These are phyloP conservation scores for Mareca strepera DNA, from an alignment of 2,797 vertebrate species.

Conservation along the genomic window DNA sequence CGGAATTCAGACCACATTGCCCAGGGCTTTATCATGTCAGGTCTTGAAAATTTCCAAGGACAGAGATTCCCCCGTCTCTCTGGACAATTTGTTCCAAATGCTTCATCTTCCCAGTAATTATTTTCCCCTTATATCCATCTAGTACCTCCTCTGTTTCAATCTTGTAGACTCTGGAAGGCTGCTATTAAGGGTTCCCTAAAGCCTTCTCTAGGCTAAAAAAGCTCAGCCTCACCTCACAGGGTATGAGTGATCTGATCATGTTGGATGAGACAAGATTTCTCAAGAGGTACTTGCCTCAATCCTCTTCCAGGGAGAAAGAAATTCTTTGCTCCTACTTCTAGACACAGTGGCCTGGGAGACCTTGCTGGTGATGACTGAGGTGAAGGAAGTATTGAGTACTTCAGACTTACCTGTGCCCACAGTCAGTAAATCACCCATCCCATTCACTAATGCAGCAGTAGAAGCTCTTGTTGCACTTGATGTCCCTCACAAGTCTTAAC, in stretches of 20 bases:
- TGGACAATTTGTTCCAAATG: not conserved
- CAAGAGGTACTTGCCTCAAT: not conserved
- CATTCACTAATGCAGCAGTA: not conserved
- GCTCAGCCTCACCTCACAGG: not conserved
- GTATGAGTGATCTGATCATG: not conserved
- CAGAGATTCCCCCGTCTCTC: not conserved
- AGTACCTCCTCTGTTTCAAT: not conserved
- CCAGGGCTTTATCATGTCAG: not conserved
- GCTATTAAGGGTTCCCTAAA: not conserved
- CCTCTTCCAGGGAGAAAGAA: not conserved
- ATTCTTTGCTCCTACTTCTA: not conserved
- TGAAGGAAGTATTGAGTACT: not conserved
- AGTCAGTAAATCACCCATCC: not conserved
- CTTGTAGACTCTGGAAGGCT: not conserved
- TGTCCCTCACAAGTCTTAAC: not conserved
- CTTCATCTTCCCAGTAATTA: not conserved
- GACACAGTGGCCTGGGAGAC: not conserved
- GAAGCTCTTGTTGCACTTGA: not conserved
- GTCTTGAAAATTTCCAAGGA: not conserved
- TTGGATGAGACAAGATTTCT: not conserved
- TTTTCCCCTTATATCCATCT: not conserved
- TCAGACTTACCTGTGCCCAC: not conserved
- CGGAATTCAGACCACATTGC: not conserved
- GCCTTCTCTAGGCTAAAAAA: not conserved
- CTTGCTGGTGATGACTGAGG: not conserved